Base-by-base conservation (phyloP, 2,113 vertebrate species). In the Agapornis roseicollis region DNA sequence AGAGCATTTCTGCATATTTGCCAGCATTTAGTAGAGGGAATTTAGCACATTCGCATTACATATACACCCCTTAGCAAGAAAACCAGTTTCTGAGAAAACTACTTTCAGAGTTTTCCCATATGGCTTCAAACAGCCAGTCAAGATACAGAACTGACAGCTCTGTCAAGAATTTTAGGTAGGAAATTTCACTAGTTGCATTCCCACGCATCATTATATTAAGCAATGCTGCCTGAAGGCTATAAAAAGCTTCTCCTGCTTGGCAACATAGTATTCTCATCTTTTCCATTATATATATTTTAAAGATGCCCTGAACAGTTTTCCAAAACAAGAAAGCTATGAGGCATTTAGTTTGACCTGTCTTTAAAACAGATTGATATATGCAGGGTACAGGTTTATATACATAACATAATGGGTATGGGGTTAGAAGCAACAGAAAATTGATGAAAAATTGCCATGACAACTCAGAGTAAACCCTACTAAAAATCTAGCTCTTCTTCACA, bases 121-220 rank as follows among this genome's bases (percentile, higher is more conserved):
- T 56, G 80, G 93, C 39, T 89, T 92, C 80, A 84, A 90, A 85
- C 23, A 93, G 77, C 6, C 52, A 92, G n/a, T 84, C 56, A 65
- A 85, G 73, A 93, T 52, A 93, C 39, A 69, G 77, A 93, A 89
- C 6, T 92, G 93, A 96, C 95, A 94, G 89, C 33, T 84, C 86
- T 71, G 65, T 89, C 80, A 90, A 79, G 86, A 92, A 94, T 89
- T 95, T 90, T 91, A 87, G 77, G 47, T 84, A 72, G 9, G 9
- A 71, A 69, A 78, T 77, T 84, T 86, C 83, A 92, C 72, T 80
- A 74, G 50, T 5, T 93, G n/a, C 76, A 92, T 84, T 97, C 92
- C 88, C 82, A 95, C 50, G 4, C 85, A 95, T 83, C 69, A 94
- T 93, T 94, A 95, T 88, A 90, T 96, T 94, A 96, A 95, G 92